Conservation (phyloP, 2,113 vertebrate genomes). For the Acrocephalus arundinaceus region DNA sequence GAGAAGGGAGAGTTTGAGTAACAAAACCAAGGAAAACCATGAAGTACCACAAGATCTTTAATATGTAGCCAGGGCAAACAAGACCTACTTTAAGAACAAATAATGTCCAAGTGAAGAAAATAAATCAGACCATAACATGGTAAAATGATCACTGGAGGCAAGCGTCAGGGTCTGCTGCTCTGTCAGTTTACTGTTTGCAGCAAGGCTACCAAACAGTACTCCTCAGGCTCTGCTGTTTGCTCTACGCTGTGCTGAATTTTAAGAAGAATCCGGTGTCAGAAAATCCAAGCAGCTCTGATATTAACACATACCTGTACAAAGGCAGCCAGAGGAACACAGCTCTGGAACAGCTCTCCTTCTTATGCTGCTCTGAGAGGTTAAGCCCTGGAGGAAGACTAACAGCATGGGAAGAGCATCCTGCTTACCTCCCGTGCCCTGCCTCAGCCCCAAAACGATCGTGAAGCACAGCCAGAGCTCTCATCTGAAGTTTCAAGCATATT, state of each 20-base stretch:
- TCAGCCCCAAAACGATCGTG: neutral
- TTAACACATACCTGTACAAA: neutral
- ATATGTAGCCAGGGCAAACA: constrained; percentile 42
- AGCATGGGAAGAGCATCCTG: neutral
- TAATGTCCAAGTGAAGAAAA: constrained; percentile 13
- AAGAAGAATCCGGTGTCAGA: neutral
- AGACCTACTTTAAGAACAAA: constrained; percentile 57
- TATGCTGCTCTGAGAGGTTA: neutral
- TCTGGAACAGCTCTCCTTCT: neutral
- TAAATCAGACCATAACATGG: neutral
- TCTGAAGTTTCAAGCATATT: neutral
- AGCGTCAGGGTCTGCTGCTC: neutral
- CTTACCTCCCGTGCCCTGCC: neutral
- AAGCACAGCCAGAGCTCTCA: neutral
- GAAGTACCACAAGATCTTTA: constrained; percentile 29
- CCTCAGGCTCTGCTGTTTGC: neutral
- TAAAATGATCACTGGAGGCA: neutral
- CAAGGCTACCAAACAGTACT: neutral
- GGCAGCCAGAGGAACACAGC: neutral
- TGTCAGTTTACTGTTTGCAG: neutral
- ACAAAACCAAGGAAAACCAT: constrained; percentile 44
- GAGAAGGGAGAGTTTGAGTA: constrained; percentile 29
- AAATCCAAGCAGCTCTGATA: neutral
- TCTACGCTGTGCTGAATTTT: neutral
- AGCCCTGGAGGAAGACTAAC: neutral